Evolutionary conservation across 2,797 vertebrate genomes (phyloP), one percentile per base, ranked within the genome.

Genomic region (Vultur gryphus): DNA sequence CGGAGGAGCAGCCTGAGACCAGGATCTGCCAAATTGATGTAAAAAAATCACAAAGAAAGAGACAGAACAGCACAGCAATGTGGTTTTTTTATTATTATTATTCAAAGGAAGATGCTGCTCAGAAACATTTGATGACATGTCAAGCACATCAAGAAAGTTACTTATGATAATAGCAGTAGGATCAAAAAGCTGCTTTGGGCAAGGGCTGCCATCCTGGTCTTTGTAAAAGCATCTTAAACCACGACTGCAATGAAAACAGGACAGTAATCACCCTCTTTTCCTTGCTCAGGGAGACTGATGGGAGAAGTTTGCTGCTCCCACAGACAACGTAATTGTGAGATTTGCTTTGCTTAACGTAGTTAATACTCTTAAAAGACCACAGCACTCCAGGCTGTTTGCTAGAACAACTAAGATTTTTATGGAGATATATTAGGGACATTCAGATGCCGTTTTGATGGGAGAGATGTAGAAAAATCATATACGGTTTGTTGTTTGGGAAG

Each of bases 321-420:
- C 13, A 79, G 90, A 94, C 73, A 89, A 66, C 3, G 5, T 73
- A 89, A 87, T 77, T 59, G 93, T 85, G 71, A 96, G 71, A 92
- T 90, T 87, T 96, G 84, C 88, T 84, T 95, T 96, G 89, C 84
- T 89, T 94, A 92, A 82, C 81, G 15, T 70, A 93, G 96, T 96
- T 96, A 96, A 97, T 79, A 85, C 81, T 90, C 89, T 81, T 73
- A 90, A 87, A 93, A 84, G 92, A 87, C 70, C 46, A 24, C 51
- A 52, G 90, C 48, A 72, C 93, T 84, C 86, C 43, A 44, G 92
- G 88, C 92, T 87, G 43, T 79, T 94, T 80, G 90, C 90, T 82
- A 64, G 52, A 94, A 90, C 75, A 87, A 82, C 90, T 87, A 66
- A 90, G 78, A 64, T 80, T 93, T 96, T 95, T 92, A 96, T 83